Percentiles rank a stretch among this genome's conserved stretches.
phyloP scores from a whole-genome alignment of 2,113 vertebrate genomes.

The Tychaedon coryphoeus region DNA sequence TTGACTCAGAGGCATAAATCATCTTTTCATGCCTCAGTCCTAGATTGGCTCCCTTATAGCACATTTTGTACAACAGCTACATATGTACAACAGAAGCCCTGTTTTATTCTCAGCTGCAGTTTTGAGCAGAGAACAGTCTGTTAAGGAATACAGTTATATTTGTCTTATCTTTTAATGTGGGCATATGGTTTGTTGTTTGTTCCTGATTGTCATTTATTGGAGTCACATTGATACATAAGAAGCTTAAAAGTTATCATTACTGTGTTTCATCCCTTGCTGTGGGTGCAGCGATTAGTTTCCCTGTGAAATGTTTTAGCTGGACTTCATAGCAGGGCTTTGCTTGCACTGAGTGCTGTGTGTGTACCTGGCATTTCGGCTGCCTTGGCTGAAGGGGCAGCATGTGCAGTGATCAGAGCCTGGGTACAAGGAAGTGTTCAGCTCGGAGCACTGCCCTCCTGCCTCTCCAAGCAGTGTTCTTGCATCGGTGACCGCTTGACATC shows the following conservation, averaged over 20 bases:
- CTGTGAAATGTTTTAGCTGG: neutral
- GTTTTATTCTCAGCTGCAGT: neutral
- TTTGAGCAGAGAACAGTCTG: neutral
- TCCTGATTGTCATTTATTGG: neutral
- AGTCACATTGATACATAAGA: neutral
- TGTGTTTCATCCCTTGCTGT: neutral
- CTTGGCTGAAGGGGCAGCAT: neutral
- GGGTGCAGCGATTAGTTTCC: neutral
- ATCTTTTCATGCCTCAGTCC: neutral
- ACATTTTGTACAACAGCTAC: neutral
- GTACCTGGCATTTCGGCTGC: rapidly evolving
- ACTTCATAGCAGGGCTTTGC: neutral
- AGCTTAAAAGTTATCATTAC: neutral
- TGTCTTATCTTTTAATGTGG: neutral
- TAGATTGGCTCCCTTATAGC: neutral
- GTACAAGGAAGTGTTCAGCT: neutral
- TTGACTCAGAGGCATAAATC: neutral
- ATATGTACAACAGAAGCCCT: neutral
- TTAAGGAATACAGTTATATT: neutral
- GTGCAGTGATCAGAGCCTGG: neutral
- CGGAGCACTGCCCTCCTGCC: neutral
- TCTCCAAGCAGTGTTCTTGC: neutral
- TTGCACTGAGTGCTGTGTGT: neutral
- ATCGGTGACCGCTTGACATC: rapidly evolving
- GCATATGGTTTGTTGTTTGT: neutral